Evolutionary conservation across 2,888 invertebrate species (phyloP).

Genomic region (Eupithecia insigniata): DNA sequence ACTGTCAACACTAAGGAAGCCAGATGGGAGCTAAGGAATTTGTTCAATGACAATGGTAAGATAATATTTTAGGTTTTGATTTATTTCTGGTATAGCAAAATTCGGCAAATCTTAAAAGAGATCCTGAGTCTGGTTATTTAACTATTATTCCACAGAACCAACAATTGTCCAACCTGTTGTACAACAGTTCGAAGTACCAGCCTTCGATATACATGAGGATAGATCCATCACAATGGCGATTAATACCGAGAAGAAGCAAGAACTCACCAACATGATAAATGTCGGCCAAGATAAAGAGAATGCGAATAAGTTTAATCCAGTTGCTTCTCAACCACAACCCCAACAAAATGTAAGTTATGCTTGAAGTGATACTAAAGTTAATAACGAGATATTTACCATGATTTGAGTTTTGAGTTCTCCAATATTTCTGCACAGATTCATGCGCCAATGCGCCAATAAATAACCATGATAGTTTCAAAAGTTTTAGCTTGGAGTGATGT

Average conservation of each 20-base stretch:
- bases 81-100: neutral
- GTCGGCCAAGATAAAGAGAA: slow-evolving; percentile 75
- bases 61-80: slow-evolving; percentile 3
- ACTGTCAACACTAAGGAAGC: slow-evolving; percentile 90
- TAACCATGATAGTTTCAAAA: no score
- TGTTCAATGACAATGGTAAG: slow-evolving; percentile 83
- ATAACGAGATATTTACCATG: no score
- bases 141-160: slow-evolving; percentile 58
- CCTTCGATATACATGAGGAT: slow-evolving; percentile 81
- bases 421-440: no score
- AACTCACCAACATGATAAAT: slow-evolving; percentile 56
- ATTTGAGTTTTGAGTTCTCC: no score
- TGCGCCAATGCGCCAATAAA: no score
- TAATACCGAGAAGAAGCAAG: slow-evolving; percentile 71
- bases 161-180: slow-evolving; percentile 77
- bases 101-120: neutral
- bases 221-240: slow-evolving; percentile 78
- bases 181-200: slow-evolving; percentile 74
- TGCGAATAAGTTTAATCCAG: slow-evolving; percentile 66
- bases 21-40: slow-evolving; percentile 85
- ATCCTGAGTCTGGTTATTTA: neutral
- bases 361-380: no score
- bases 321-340: slow-evolving; percentile 49
- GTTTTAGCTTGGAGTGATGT: neutral
- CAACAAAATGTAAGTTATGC: slow-evolving; percentile 63